Conservation (phyloP, 2,113 vertebrate species). For the Neodon shergylaensis region DNA sequence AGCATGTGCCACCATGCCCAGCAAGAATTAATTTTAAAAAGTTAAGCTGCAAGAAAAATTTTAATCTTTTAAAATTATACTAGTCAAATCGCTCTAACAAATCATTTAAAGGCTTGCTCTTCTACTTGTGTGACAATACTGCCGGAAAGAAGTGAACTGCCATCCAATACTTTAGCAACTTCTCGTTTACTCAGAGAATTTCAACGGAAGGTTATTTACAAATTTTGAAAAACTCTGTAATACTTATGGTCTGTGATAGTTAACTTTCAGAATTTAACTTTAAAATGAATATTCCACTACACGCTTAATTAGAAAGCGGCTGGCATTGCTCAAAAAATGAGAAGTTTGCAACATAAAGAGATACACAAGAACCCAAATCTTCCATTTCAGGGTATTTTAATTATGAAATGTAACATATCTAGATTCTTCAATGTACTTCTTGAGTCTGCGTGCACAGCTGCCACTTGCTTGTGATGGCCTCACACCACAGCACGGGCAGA, state of each 20-base stretch:
- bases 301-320: not conserved
- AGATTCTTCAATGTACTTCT: not conserved
- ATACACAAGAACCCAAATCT: not conserved
- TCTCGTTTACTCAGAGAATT: not conserved
- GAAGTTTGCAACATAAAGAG: not conserved
- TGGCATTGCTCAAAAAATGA: not conserved
- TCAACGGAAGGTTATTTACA: not conserved
- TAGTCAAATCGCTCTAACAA: not conserved
- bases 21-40: not conserved
- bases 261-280: slow-evolving; percentile 52
- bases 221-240: slow-evolving; percentile 18
- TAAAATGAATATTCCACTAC: slow-evolving; percentile 26
- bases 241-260: not conserved
- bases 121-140: not conserved
- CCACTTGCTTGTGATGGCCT: not conserved
- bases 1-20: not conserved
- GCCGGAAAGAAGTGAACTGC: not conserved
- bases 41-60: not conserved
- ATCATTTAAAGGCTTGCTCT: not conserved
- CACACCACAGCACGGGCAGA: not conserved
- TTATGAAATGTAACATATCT: not conserved
- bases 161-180: not conserved
- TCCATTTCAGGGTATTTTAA: not conserved
- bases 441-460: not conserved
- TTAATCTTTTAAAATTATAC: not conserved